These are phyloP conservation scores for Trichopria drosophilae DNA, from an alignment of 2,888 invertebrate genomes.

Conservation along the genomic window DNA sequence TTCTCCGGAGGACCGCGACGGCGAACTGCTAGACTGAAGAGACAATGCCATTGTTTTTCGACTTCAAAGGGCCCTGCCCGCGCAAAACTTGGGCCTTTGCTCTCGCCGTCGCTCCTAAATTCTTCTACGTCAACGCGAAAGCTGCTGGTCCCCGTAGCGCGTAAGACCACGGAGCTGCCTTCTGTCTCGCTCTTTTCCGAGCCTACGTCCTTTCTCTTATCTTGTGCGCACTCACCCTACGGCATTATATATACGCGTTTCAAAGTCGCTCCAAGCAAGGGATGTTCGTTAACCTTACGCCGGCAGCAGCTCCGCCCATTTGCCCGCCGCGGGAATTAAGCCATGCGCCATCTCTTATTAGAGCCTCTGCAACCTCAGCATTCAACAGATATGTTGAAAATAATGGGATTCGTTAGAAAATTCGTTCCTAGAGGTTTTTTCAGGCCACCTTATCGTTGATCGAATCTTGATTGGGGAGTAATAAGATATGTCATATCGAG, in stretches of 20 bases:
- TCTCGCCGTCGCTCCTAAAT: conserved; percentile 58
- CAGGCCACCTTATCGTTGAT: too few relatives aligned
- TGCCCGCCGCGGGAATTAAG: too few relatives aligned
- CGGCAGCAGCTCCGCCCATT: conserved; percentile 24
- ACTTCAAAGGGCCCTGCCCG: conserved; percentile 57
- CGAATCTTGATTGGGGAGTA: too few relatives aligned
- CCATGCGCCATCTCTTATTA: too few relatives aligned
- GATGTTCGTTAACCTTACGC: conserved; percentile 52
- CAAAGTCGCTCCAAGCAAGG: conserved; percentile 47
- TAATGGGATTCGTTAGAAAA: too few relatives aligned
- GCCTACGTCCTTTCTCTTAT: conserved; percentile 30
- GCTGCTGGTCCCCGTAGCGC: conserved; percentile 41
- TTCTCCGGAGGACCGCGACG: conserved; percentile 41
- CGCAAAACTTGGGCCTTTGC: conserved; percentile 54
- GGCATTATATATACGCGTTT: conserved; percentile 36
- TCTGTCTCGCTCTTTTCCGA: conserved; percentile 31
- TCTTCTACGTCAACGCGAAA: conserved; percentile 56
- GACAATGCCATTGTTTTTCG: conserved; percentile 59
- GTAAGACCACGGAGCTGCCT: conserved; percentile 45
- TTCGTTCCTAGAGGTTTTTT: too few relatives aligned
- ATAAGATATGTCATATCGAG: too few relatives aligned
- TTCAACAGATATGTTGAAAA: too few relatives aligned
- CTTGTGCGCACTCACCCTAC: conserved; percentile 21
- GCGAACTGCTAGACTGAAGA: conserved; percentile 56
- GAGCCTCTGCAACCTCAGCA: too few relatives aligned